Conservation (phyloP, 2,797 vertebrate species). For the Scolopax bukidnonensis region DNA sequence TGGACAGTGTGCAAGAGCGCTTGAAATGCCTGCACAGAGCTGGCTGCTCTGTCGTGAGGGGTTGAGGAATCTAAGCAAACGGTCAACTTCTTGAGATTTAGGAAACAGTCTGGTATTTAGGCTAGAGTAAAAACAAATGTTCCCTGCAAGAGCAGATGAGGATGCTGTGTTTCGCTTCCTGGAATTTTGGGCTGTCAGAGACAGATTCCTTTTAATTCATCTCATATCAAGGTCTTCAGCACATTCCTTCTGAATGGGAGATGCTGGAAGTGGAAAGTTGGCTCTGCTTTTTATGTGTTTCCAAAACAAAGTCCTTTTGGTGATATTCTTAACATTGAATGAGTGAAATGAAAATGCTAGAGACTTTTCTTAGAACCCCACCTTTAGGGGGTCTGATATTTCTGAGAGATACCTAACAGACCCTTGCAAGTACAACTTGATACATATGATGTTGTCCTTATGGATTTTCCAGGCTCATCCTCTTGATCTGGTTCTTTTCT, state of each 20-base stretch:
- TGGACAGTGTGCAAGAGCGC: background rate
- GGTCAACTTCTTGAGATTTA: conserved; percentile 13
- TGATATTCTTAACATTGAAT: background rate
- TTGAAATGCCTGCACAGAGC: background rate
- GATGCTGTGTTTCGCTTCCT: conserved; percentile 37
- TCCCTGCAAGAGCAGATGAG: conserved; percentile 21
- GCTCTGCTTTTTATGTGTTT: conserved; percentile 13
- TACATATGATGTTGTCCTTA: background rate
- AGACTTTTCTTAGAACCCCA: background rate
- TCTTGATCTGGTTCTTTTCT: background rate
- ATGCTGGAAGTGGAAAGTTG: conserved; percentile 26
- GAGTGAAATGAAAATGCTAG: background rate
- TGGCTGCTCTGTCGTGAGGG: background rate
- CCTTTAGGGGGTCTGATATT: background rate
- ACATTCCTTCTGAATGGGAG: conserved; percentile 32
- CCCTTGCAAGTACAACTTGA: background rate
- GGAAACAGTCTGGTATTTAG: conserved; percentile 50
- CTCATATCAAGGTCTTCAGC: conserved; percentile 54
- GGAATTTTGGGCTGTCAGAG: conserved; percentile 38
- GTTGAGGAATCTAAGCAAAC: conserved; percentile 15
- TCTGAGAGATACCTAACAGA: background rate
- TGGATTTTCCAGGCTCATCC: background rate
- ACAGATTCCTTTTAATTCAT: conserved; percentile 33
- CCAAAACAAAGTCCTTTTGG: conserved; percentile 30
- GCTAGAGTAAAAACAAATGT: conserved; percentile 61